These are phyloP conservation scores for Pardalotus punctatus DNA, from an alignment of 2,113 vertebrate genomes.

Conservation along the genomic window DNA sequence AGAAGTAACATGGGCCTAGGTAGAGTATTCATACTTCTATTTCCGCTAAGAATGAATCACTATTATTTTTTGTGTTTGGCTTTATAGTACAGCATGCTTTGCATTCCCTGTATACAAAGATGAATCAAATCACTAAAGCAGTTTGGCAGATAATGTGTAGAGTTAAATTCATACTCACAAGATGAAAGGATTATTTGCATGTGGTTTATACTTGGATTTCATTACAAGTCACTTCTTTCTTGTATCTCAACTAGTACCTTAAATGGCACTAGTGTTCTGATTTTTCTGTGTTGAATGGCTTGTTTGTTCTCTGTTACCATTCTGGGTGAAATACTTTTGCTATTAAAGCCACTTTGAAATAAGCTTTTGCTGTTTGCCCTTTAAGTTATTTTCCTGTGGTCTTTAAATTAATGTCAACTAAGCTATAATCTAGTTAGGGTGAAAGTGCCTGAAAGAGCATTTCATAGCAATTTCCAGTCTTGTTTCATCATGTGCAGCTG, in stretches of 20 bases:
- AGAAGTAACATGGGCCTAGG: neutral
- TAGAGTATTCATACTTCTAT: neutral
- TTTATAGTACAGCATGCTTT: neutral
- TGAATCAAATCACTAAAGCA: neutral
- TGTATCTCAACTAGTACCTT: neutral
- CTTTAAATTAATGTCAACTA: constrained; percentile 42
- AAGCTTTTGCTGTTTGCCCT: constrained; percentile 7
- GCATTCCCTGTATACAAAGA: neutral
- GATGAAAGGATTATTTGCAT: neutral
- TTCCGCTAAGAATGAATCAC: neutral
- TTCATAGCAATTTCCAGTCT: neutral
- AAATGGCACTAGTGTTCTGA: neutral
- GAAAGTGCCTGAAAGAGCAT: neutral
- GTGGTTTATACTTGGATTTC: neutral
- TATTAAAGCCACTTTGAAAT: neutral
- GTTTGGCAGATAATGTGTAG: neutral
- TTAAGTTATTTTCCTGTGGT: neutral
- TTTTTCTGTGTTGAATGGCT: neutral
- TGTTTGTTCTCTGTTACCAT: neutral
- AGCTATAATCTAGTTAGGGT: neutral
- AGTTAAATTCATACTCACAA: neutral
- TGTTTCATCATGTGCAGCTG: neutral
- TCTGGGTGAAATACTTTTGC: neutral
- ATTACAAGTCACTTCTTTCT: neutral
- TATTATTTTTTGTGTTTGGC: neutral